Percentiles rank a stretch among this genome's conserved stretches.
Evolutionary conservation across 1,140 invertebrate species (phyloP).

Genomic region (Sitophilus oryzae): DNA sequence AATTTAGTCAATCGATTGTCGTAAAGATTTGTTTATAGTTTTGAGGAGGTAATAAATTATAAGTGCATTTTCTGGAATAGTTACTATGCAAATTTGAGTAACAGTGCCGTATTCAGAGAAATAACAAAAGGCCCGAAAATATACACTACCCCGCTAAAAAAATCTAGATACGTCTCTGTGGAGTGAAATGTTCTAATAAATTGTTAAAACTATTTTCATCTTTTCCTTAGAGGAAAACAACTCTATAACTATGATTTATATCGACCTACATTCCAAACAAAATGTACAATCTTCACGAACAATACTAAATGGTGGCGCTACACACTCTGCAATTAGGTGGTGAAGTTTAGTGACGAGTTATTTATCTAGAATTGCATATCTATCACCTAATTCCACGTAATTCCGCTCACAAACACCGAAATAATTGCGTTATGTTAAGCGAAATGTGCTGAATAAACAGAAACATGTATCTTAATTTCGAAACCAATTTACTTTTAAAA

Average conservation of each 20-base stretch:
- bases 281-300: neutral
- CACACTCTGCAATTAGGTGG: neutral
- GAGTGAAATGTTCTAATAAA: too few relatives aligned
- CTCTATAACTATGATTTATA: neutral
- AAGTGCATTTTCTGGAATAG: neutral
- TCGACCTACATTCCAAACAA: neutral
- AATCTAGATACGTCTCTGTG: too few relatives aligned
- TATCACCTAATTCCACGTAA: slow-evolving; percentile 6
- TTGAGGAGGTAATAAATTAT: neutral
- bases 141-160: too few relatives aligned
- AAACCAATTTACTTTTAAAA: slow-evolving; percentile 19
- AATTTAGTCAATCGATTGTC: neutral
- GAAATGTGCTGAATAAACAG: slow-evolving; percentile 20
- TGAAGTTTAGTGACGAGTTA: slow-evolving; percentile 1
- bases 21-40: neutral
- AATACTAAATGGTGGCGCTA: too few relatives aligned
- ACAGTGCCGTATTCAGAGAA: too few relatives aligned
- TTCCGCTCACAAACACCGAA: slow-evolving; percentile 6
- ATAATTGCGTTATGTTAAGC: slow-evolving; percentile 20
- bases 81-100: neutral
- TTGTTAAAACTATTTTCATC: neutral
- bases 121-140: too few relatives aligned
- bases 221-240: neutral
- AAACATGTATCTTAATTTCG: slow-evolving; percentile 17
- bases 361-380: slow-evolving; percentile 4